A percentile compares a stretch with the other conserved stretches of the same genome.
These are phyloP conservation scores for Ichneumoninae sp. DNA, from an alignment of 2,888 invertebrate genomes.

Conservation along the genomic window DNA sequence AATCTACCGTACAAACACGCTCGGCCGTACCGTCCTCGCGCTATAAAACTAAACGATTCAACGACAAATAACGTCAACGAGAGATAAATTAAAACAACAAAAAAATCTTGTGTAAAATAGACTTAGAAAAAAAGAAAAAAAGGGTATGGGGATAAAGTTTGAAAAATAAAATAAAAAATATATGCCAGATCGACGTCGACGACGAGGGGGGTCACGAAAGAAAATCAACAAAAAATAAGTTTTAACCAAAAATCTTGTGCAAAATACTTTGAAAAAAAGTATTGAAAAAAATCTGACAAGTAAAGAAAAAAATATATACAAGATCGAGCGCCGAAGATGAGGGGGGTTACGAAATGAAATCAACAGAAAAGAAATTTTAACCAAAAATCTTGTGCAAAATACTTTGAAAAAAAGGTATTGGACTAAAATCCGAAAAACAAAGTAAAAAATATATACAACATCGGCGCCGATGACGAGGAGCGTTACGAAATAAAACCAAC, in stretches of 20 bases:
- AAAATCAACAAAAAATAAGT: background rate
- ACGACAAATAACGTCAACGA: background rate
- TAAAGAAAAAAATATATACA: background rate
- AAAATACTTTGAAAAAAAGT: background rate
- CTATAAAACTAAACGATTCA: background rate
- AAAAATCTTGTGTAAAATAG: constrained; percentile 1
- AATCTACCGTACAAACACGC: constrained; percentile 25
- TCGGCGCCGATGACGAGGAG: too few relatives aligned
- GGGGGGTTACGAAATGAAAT: background rate
- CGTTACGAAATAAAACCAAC: background rate
- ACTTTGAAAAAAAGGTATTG: too few relatives aligned
- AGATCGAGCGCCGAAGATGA: background rate
- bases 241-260: background rate
- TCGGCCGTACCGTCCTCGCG: background rate
- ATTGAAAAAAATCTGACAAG: background rate
- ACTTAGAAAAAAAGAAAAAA: background rate
- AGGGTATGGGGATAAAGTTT: background rate
- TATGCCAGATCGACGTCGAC: background rate
- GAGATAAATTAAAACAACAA: background rate
- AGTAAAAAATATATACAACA: too few relatives aligned
- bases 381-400: too few relatives aligned
- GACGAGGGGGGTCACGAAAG: background rate
- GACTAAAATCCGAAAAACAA: too few relatives aligned
- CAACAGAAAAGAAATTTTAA: too few relatives aligned
- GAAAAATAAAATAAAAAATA: background rate